Base-by-base conservation (phyloP, 2,888 invertebrate genomes). In the Stenurella melanura region DNA sequence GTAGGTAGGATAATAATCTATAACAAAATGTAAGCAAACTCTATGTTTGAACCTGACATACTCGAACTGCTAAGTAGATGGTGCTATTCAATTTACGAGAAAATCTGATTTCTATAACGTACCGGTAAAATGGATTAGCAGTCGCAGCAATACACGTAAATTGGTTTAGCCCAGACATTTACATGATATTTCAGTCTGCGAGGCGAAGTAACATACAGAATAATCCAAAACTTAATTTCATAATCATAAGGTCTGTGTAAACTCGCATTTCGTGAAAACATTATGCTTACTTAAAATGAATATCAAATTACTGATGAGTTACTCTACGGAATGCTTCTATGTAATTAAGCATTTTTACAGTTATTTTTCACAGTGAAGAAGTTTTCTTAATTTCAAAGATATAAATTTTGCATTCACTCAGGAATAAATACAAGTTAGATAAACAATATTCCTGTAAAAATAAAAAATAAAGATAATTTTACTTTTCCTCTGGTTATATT, bases 81-180 rank as follows among this genome's bases (percentile, higher is more conserved):
- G 18, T 21, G 12, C 58, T 60, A 60, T 26, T 60, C 15, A n/a
- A 60, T 60, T 60, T 60, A 26, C 15, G 34, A 63, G 38, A 63
- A 63, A 63, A 63, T 63, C 38, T 63, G 38, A 18, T 74, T 73
- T 66, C 73, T 63, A 63, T 17, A 56, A n/a, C 50, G n/a, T 50
- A 64, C 60, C 50, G 50, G 61, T 50, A 68, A 60, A 67, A 11
- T 17, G 63, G 18, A 26, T 60, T 60, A 60, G 10, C 26, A 26
- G 30, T 34, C 30, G 30, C 30, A 34, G 30, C 30, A 34, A 34
- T 9, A 34, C 30, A 34, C 30, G 30, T 7, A 64, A 64, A 64
- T 64, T 38, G 64, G 17, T 64, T 61, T 61, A 61, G 61, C n/a
- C n/a, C n/a, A n/a, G 30, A 42, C 26, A 67, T 67, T 67, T 67